Conservation (phyloP, 2,113 vertebrate genomes). For the Ascaphus truei region DNA sequence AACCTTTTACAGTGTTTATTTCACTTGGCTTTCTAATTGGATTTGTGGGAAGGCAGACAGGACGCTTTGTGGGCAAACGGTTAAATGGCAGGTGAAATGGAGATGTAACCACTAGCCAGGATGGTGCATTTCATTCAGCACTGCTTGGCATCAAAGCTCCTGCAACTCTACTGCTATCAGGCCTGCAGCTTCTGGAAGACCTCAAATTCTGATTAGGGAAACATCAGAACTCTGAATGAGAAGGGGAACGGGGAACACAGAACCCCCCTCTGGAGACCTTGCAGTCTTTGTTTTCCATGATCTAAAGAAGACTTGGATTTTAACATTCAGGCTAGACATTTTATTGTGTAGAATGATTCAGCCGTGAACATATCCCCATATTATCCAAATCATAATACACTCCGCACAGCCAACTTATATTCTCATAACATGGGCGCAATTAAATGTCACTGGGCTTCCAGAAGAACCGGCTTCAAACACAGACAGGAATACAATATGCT, state of each 20-base stretch:
- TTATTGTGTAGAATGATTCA: not conserved
- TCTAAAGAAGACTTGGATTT: too few species aligned
- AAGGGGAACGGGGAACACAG: too few species aligned
- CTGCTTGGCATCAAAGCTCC: too few species aligned
- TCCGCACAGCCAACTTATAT: not conserved
- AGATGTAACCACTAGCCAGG: constrained; percentile 72
- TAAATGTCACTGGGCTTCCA: not conserved
- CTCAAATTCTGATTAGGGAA: not conserved
- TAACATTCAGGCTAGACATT: too few species aligned
- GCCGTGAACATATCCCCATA: not conserved
- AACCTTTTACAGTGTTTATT: constrained; percentile 50
- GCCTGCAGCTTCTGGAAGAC: not conserved
- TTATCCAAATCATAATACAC: not conserved
- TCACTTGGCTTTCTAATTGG: constrained; percentile 75
- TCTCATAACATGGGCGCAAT: not conserved
- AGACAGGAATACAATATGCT: not conserved
- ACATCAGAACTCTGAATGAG: not conserved
- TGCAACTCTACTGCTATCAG: too few species aligned
- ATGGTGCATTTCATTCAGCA: constrained; percentile 55
- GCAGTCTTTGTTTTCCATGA: too few species aligned
- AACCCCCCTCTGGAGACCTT: too few species aligned
- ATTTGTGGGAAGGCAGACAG: constrained; percentile 76
- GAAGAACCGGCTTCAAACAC: not conserved
- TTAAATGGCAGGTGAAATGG: constrained; percentile 71
- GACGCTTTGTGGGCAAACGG: constrained; percentile 74